A percentile compares a stretch with the other conserved stretches of the same genome.
These are phyloP conservation scores for Torymus aiolomorphi DNA, from an alignment of 2,888 invertebrate genomes.

Conservation along the genomic window DNA sequence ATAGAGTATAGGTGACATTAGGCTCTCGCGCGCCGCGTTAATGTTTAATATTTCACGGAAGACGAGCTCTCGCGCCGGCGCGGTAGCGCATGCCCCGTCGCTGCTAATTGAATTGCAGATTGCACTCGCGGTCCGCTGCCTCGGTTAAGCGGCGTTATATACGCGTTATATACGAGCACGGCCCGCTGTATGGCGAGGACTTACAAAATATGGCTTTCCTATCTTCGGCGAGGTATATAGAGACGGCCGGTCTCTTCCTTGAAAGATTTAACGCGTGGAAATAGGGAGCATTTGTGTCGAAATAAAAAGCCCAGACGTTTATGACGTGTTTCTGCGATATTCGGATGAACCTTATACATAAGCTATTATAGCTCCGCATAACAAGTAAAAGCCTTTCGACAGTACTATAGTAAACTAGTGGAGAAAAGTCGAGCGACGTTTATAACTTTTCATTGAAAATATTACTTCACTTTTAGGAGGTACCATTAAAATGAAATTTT, in stretches of 20 bases:
- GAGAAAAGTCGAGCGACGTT: too few relatives aligned
- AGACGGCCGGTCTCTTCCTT: not conserved
- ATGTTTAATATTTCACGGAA: slow-evolving; percentile 62
- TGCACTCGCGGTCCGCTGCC: slow-evolving; percentile 35
- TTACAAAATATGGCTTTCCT: slow-evolving; percentile 25
- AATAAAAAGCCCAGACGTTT: too few relatives aligned
- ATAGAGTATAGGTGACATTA: too few relatives aligned
- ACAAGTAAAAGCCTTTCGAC: too few relatives aligned
- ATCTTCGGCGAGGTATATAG: not conserved
- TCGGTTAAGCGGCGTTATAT: slow-evolving; percentile 7
- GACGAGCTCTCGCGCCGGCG: slow-evolving; percentile 47
- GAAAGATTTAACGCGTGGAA: not conserved
- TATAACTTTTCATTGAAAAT: too few relatives aligned
- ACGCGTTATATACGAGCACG: not conserved
- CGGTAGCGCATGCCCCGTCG: slow-evolving; percentile 11
- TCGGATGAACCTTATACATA: too few relatives aligned
- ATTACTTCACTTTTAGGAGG: too few relatives aligned
- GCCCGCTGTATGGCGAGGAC: not conserved
- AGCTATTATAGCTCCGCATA: too few relatives aligned
- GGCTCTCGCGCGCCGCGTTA: not conserved
- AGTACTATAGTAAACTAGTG: too few relatives aligned
- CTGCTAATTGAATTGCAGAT: slow-evolving; percentile 61
- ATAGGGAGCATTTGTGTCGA: too few relatives aligned
- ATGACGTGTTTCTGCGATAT: too few relatives aligned
- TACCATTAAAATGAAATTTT: too few relatives aligned